Evolutionary conservation across 1,140 invertebrate species (phyloP).

Genomic region (Sesamia nonagrioides): DNA sequence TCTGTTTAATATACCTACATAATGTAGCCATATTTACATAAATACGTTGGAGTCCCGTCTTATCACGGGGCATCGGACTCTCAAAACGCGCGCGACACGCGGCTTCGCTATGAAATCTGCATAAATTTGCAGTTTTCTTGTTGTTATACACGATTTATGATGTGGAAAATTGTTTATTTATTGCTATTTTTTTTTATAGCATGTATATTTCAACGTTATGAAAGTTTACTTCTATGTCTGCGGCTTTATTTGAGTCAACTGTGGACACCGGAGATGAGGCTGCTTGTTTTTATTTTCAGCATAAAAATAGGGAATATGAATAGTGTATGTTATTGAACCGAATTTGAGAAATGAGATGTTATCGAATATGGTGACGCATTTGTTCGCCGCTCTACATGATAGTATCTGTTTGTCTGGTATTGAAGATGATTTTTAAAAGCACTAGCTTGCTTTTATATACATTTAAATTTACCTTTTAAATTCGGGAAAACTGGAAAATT

Average conservation of each 20-base stretch:
- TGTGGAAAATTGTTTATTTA: slow-evolving; percentile 76
- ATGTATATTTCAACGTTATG: slow-evolving; percentile 27
- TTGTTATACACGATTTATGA: slow-evolving; percentile 74
- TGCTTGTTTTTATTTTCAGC: slow-evolving; percentile 11
- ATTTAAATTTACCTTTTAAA: background rate
- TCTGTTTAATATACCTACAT: slow-evolving; percentile 57
- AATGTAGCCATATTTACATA: slow-evolving; percentile 62
- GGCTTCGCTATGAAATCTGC: slow-evolving; percentile 72
- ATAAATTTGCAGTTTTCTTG: slow-evolving; percentile 80
- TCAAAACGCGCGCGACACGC: slow-evolving; percentile 64
- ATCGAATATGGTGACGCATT: background rate
- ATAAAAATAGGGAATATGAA: slow-evolving; percentile 19
- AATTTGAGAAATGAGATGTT: slow-evolving; percentile 15
- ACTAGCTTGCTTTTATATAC: background rate
- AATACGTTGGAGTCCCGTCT: slow-evolving; percentile 54
- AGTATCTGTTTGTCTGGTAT: background rate
- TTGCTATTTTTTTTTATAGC: slow-evolving; percentile 57
- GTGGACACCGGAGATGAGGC: background rate
- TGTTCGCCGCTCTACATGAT: background rate
- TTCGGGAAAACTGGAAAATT: background rate
- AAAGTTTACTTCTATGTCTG: slow-evolving; percentile 22
- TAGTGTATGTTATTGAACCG: slow-evolving; percentile 16
- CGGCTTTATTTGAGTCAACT: slow-evolving; percentile 28
- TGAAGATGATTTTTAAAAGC: background rate
- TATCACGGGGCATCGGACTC: slow-evolving; percentile 60